These are phyloP conservation scores for Drosophila yakuba DNA, from an alignment of 1,140 invertebrate species.

Conservation along the genomic window DNA sequence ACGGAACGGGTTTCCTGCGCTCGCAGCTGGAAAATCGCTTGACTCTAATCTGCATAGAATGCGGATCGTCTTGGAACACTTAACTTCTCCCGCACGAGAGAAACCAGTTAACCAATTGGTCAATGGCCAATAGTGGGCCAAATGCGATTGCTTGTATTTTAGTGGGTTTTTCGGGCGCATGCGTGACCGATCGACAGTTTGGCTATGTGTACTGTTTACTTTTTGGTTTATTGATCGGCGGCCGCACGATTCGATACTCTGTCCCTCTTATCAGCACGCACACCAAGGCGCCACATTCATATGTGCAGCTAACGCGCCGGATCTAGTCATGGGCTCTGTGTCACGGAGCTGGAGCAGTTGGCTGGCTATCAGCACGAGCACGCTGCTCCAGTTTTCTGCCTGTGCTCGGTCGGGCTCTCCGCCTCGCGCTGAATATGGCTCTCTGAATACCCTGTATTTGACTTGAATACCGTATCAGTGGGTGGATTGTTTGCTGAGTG, in stretches of 20 bases:
- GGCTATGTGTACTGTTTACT: slow-evolving; percentile 22
- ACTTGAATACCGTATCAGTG: slow-evolving; percentile 7
- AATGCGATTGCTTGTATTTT: slow-evolving; percentile 8
- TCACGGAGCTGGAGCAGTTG: slow-evolving; percentile 25
- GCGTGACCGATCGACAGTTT: slow-evolving; percentile 35
- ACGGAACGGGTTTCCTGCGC: slow-evolving; percentile 41
- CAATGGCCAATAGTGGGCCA: slow-evolving; percentile 15
- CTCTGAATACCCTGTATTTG: neutral
- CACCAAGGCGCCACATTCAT: neutral
- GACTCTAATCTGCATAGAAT: slow-evolving; percentile 57
- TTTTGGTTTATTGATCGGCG: slow-evolving; percentile 43
- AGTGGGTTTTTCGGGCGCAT: slow-evolving; percentile 21
- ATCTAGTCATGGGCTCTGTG: slow-evolving; percentile 35
- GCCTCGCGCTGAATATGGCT: slow-evolving; percentile 10
- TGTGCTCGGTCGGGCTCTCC: slow-evolving; percentile 14
- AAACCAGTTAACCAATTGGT: slow-evolving; percentile 21
- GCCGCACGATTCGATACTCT: slow-evolving; percentile 37
- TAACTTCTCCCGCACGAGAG: slow-evolving; percentile 1
- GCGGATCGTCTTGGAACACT: slow-evolving; percentile 46
- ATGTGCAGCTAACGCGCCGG: slow-evolving; percentile 2
- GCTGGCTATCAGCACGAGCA: slow-evolving; percentile 34
- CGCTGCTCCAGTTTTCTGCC: slow-evolving; percentile 39
- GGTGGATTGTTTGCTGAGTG: neutral
- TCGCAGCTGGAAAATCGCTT: slow-evolving; percentile 29
- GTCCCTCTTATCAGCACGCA: slow-evolving; percentile 42